These are phyloP conservation scores for Leptothorax acervorum DNA, from an alignment of 2,888 invertebrate species.

Conservation along the genomic window DNA sequence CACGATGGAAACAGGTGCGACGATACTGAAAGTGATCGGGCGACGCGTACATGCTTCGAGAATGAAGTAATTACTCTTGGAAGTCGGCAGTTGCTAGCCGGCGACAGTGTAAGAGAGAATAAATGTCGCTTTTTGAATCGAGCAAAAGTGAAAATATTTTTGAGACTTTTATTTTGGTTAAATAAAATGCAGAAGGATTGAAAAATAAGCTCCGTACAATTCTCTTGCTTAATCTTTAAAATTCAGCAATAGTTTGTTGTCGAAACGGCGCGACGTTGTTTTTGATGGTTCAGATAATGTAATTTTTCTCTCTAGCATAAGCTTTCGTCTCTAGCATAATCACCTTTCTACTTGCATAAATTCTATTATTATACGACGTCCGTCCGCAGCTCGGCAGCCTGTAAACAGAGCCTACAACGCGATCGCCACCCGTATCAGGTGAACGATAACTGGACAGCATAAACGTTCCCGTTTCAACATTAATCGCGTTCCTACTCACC, in stretches of 20 bases:
- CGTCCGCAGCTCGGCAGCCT: not conserved
- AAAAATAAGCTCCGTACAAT: not conserved
- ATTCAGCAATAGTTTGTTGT: not conserved
- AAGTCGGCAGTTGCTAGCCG: not conserved
- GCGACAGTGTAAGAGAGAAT: slow-evolving; percentile 6
- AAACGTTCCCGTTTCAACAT: slow-evolving; percentile 56
- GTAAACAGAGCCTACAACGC: slow-evolving; percentile 49
- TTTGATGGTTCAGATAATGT: not conserved
- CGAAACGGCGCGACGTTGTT: not conserved
- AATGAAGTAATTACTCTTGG: slow-evolving; percentile 35
- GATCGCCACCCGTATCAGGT: slow-evolving; percentile 63
- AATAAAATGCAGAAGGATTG: not conserved
- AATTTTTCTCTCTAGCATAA: not conserved
- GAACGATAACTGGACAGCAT: slow-evolving; percentile 54
- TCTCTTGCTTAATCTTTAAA: not conserved
- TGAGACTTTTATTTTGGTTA: not conserved
- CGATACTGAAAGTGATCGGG: slow-evolving; percentile 42
- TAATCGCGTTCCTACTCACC: slow-evolving; percentile 63
- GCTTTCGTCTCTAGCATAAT: not conserved
- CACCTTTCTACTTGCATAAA: slow-evolving; percentile 15
- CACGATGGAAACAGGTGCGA: slow-evolving; percentile 61
- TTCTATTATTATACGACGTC: slow-evolving; percentile 35
- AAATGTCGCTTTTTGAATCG: not conserved
- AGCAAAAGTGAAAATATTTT: not conserved
- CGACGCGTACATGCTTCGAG: slow-evolving; percentile 11